These are phyloP conservation scores for Panurus biarmicus DNA, from an alignment of 2,113 vertebrate species.

Conservation along the genomic window DNA sequence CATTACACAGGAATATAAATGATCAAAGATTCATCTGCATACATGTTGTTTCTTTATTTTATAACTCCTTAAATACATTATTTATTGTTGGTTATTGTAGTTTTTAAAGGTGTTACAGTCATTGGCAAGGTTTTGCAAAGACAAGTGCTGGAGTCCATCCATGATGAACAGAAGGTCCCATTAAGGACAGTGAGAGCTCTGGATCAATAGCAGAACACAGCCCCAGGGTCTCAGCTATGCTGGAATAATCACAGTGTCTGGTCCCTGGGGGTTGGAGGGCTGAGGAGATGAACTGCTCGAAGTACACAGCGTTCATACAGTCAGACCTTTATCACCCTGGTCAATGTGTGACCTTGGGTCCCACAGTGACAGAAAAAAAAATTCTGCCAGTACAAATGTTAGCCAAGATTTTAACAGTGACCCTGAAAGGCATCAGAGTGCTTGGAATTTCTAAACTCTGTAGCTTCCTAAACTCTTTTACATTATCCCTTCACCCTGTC, in stretches of 20 bases:
- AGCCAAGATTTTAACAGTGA: background rate
- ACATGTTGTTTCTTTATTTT: background rate
- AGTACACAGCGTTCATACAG: background rate
- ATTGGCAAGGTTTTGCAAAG: background rate
- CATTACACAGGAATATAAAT: background rate
- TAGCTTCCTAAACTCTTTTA: background rate
- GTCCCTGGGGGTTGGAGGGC: background rate
- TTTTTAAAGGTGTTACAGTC: background rate
- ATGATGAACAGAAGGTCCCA: background rate
- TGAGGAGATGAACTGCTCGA: background rate
- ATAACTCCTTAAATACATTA: background rate
- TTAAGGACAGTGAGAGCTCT: background rate
- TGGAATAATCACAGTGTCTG: background rate
- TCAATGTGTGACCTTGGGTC: background rate
- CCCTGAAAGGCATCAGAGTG: background rate
- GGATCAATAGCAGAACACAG: background rate
- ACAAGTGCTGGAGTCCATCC: background rate
- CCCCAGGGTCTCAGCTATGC: background rate
- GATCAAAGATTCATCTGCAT: background rate
- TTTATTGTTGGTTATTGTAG: background rate
- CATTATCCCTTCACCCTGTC: background rate
- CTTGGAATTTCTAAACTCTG: background rate
- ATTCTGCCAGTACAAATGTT: background rate
- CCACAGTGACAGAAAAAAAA: background rate
- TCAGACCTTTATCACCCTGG: background rate